Conservation (phyloP, 2,113 vertebrate species). For the Nibea albiflora region DNA sequence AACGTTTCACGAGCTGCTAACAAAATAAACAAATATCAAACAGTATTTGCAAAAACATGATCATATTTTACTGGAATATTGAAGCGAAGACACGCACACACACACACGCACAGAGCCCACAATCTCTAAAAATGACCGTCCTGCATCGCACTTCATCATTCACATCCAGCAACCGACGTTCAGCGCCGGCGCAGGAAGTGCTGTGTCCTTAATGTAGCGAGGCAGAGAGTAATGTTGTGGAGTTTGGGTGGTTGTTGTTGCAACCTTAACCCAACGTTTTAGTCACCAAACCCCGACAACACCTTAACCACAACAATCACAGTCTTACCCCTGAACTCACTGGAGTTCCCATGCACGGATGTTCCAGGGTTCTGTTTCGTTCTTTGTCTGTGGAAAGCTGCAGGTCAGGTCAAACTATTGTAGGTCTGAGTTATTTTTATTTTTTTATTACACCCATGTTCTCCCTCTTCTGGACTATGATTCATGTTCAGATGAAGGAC, state of each 20-base stretch:
- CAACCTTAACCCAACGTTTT: not conserved
- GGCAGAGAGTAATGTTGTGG: not conserved
- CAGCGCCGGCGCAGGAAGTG: not conserved
- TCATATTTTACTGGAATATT: not conserved
- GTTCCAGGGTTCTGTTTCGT: not conserved
- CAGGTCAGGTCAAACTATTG: not conserved
- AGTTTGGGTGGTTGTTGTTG: not conserved
- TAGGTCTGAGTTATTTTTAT: not conserved
- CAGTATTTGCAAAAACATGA: not conserved
- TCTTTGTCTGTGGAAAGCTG: not conserved
- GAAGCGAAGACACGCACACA: not conserved
- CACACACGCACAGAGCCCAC: not conserved
- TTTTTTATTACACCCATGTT: slow-evolving; percentile 1
- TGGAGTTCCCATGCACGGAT: not conserved
- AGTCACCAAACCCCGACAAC: not conserved
- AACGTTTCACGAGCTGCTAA: not conserved
- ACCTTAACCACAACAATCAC: not conserved
- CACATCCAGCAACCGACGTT: not conserved
- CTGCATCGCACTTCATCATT: not conserved
- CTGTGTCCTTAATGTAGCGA: not conserved
- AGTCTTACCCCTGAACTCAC: not conserved
- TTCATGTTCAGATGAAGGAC: slow-evolving; percentile 5
- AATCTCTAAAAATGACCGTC: not conserved
- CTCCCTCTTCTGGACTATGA: slow-evolving; percentile 7
- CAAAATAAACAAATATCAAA: not conserved